Evolutionary conservation across 2,888 invertebrate species (phyloP), one percentile per base, ranked within the genome.

Genomic region (Trisateles emortualis): DNA sequence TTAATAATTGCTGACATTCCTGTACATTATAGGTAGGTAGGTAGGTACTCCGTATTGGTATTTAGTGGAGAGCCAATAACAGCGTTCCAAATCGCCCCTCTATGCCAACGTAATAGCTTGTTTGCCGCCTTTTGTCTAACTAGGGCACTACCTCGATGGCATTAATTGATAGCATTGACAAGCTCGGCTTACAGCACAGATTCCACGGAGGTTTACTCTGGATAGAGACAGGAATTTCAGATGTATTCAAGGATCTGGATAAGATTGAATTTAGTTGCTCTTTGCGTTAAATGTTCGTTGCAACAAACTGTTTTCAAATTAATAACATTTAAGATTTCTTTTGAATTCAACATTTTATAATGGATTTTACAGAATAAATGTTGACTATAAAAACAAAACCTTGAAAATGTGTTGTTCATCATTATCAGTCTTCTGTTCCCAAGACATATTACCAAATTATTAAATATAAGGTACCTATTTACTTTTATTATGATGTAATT

Each of bases 101-200:
- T 72, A 72, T 74, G 68, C 68, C 67, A 58, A 55, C 68, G 70
- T 79, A 78, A 81, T 79, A 80, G 81, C 80, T 78, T 80, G 84
- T 80, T 83, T 77, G 78, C 74, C 68, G 78, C 73, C 81, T 84
- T 86, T 86, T 80, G 84, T 83, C 78, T 83, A 86, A 82, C 81
- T 87, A 76, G 87, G 83, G 83, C 86, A 83, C 69, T 72, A 72
- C 78, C 80, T 79, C 77, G 86, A 87, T 84, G 86, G 78, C 81
- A 83, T 84, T 87, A 87, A 83, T 88, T 86, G 87, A 88, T 88
- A 85, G 82, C 82, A 86, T 83, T 85, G 86, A 84, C 84, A 81
- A 79, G 72, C 75, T 71, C 59, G 68, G 74, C 74, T 76, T 72
- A 75, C 62, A 70, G 69, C 65, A 68, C 70, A 77, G 73, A 74